phyloP scores from a whole-genome alignment of 1,140 invertebrate genomes.

The Hestina assimilis region DNA sequence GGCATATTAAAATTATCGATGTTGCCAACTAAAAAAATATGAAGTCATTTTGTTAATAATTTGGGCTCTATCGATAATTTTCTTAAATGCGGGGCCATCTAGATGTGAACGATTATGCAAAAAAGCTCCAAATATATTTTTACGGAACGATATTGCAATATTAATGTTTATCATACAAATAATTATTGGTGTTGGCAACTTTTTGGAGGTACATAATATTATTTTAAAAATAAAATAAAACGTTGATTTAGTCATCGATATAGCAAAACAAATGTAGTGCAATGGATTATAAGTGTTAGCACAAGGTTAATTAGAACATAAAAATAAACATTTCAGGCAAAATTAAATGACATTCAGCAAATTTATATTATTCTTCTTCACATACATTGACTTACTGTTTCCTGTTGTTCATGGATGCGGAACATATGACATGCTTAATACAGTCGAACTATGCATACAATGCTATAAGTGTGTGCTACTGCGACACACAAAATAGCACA shows the following conservation, averaged over 20 bases:
- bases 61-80: slow-evolving; percentile 28
- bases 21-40: background rate
- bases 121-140: slow-evolving; percentile 24
- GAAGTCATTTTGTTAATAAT: background rate
- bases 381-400: slow-evolving; percentile 84
- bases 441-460: slow-evolving; percentile 52
- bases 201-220: slow-evolving; percentile 11
- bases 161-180: slow-evolving; percentile 1
- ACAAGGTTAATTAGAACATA: slow-evolving; percentile 56
- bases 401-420: slow-evolving; percentile 79
- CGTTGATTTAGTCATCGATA: slow-evolving; percentile 21
- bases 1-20: slow-evolving; percentile 34
- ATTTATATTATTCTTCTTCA: slow-evolving; percentile 48
- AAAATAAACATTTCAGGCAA: slow-evolving; percentile 62
- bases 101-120: slow-evolving; percentile 19
- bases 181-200: slow-evolving; percentile 9
- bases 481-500: slow-evolving; percentile 37
- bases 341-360: slow-evolving; percentile 53
- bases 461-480: slow-evolving; percentile 18
- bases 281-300: slow-evolving; percentile 57
- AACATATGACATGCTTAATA: slow-evolving; percentile 76
- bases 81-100: slow-evolving; percentile 17
- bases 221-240: slow-evolving; percentile 10
- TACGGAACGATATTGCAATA: slow-evolving; percentile 20
- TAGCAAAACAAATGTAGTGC: slow-evolving; percentile 62